Base-by-base conservation (phyloP, 2,888 invertebrate genomes). In the Lissonota sp. region DNA sequence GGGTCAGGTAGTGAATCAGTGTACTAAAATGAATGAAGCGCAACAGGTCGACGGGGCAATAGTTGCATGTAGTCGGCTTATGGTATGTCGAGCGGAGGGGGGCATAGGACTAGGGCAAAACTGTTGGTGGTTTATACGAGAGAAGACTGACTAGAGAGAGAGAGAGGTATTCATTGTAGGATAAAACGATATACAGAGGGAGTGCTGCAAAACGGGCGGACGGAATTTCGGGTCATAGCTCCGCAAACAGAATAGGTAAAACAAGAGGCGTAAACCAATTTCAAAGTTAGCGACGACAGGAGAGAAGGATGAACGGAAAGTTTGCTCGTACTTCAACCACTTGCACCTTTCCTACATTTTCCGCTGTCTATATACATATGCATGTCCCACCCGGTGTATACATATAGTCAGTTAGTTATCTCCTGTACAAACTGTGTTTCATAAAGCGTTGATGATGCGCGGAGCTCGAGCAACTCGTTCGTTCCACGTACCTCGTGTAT, bases 11-110 rank as follows among this genome's bases (percentile, higher is more conserved):
- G 84, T 86, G 88, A 88, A 88, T 89, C 89, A 87, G 89, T 79
- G 79, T 88, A 89, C 86, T 86, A 87, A 89, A 89, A 89, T 89
- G 89, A 89, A 89, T 88, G 89, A 89, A 87, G 89, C 89, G 89
- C 89, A 89, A 89, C 89, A 89, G 89, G 89, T 84, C 85, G 81
- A 84, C 83, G 81, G 70, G 75, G 85, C 80, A 85, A 88, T 86
- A 86, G 87, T 88, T 87, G 87, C 85, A 86, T 86, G 86, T 82
- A 85, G 83, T 84, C 84, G 80, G 84, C 82, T 84, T 83, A 86
- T 85, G 84, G 86, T 86, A 86, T 84, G 86, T 86, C 86, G 79
- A 53, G 72, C 67, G 46, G 16, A 5, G 60, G 51, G 49, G 46
- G 46, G 42, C 57, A 63, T 69, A 80, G 75, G 66, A 60, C 80